A percentile compares a stretch with the other conserved stretches of the same genome.
Conservation (phyloP, 2,113 vertebrate species). For the Syngnathus scovelli region DNA sequence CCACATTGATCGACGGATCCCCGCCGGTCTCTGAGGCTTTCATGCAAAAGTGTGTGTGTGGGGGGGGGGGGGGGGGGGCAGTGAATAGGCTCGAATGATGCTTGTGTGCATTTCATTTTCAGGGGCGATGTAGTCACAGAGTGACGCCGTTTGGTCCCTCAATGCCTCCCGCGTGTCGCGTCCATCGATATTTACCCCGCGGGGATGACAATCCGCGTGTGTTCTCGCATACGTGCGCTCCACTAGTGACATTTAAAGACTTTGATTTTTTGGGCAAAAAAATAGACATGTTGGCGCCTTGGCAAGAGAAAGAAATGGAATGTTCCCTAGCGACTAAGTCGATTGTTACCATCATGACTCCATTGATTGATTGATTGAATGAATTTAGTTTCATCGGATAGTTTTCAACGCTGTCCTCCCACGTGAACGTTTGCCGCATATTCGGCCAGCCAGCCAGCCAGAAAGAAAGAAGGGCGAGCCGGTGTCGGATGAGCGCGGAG, state of each 20-base stretch:
- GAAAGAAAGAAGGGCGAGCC: constrained; percentile 27
- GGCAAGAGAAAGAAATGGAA: neutral
- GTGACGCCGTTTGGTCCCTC: neutral
- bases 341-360: too few species aligned
- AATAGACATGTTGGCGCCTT: neutral
- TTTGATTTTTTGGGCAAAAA: neutral
- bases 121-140: neutral
- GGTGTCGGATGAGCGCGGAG: constrained; percentile 33
- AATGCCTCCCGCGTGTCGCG: neutral
- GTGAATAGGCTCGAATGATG: constrained; percentile 2
- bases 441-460: constrained; percentile 10
- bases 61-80: neutral
- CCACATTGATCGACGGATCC: constrained; percentile 21
- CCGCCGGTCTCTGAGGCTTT: constrained; percentile 4
- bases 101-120: constrained; percentile 3
- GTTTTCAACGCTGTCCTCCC: neutral
- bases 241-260: neutral
- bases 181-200: neutral
- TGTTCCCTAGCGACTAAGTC: too few species aligned
- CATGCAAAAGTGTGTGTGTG: too few species aligned
- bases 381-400: neutral
- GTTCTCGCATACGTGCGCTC: neutral
- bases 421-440: constrained; percentile 24
- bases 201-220: neutral
- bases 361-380: too few species aligned